phyloP scores from a whole-genome alignment of 92 coral and sea anemone species.

The Epizoanthus illoricatus region DNA sequence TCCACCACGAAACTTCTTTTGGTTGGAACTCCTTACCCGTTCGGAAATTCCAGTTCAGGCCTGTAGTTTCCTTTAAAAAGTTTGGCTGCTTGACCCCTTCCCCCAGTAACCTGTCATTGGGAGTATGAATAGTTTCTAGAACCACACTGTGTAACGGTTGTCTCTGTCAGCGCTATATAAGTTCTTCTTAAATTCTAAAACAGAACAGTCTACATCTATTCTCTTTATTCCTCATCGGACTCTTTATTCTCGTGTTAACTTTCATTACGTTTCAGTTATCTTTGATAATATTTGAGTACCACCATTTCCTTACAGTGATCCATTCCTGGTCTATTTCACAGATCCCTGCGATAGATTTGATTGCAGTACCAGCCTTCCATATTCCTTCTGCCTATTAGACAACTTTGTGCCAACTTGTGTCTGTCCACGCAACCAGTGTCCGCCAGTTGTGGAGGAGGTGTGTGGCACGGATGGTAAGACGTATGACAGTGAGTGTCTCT shows the following conservation, averaged over 20 bases:
- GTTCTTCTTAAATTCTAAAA: not conserved
- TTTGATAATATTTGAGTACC: not conserved
- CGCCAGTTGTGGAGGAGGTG: constrained; percentile 2
- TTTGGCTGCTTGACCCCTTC: not conserved
- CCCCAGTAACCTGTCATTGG: not conserved
- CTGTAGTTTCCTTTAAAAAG: too few species aligned
- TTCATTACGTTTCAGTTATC: not conserved
- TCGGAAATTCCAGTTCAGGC: too few species aligned
- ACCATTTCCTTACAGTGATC: not conserved
- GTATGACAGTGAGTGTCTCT: constrained; percentile 27
- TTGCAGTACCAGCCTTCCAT: constrained; percentile 22
- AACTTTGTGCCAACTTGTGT: constrained; percentile 19
- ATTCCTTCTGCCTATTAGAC: constrained; percentile 17
- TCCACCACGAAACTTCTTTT: too few species aligned
- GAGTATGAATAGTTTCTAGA: not conserved
- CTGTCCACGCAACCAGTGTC: constrained; percentile 29
- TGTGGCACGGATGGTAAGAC: constrained; percentile 35
- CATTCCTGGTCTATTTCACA: not conserved
- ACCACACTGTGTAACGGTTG: not conserved
- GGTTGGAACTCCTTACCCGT: too few species aligned
- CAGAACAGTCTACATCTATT: not conserved
- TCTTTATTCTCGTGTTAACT: not conserved
- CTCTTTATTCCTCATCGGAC: not conserved
- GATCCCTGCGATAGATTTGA: constrained; percentile 29
- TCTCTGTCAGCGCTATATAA: constrained; percentile 4